Conservation (phyloP, 1,140 invertebrate genomes). For the Geopemphigus sp. region DNA sequence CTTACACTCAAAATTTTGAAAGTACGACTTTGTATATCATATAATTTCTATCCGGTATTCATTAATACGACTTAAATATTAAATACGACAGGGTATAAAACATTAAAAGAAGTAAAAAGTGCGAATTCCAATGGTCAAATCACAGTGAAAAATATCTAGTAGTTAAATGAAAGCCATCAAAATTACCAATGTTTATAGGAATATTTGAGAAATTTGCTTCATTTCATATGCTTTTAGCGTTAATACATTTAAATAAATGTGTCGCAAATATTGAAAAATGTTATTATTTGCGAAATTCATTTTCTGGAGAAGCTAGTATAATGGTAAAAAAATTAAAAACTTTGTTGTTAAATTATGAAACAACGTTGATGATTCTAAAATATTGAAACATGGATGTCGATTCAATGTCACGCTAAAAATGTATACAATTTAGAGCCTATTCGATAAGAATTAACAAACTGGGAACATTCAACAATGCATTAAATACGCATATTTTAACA, state of each 20-base stretch:
- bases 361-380: not conserved
- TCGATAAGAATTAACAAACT: not conserved
- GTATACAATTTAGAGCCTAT: not conserved
- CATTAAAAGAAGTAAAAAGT: no score
- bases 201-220: not conserved
- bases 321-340: not conserved
- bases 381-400: not conserved
- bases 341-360: not conserved
- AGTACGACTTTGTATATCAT: no score
- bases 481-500: not conserved
- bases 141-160: not conserved
- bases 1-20: no score
- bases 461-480: not conserved
- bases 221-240: not conserved
- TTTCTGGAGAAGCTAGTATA: not conserved
- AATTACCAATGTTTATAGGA: not conserved
- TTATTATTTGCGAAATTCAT: not conserved
- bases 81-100: no score
- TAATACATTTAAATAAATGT: not conserved
- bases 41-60: no score
- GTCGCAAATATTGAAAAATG: not conserved
- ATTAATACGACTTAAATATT: no score
- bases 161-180: not conserved
- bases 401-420: not conserved
- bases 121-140: no score